A percentile compares a stretch with the other conserved stretches of the same genome.
Conservation (phyloP, 2,888 invertebrate genomes). For the Dicroscelio sp. region DNA sequence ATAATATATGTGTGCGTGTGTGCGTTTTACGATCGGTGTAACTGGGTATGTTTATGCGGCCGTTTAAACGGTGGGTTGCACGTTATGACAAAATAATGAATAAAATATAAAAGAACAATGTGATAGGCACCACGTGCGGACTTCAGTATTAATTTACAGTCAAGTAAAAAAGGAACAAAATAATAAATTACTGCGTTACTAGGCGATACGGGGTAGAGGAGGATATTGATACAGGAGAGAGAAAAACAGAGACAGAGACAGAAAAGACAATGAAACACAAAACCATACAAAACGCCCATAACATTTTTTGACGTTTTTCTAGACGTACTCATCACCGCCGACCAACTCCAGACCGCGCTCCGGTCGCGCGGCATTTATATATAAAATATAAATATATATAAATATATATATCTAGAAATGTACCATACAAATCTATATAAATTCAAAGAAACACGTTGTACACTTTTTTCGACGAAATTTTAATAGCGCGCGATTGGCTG, state of each 20-base stretch:
- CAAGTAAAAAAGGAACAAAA: slow-evolving; percentile 81
- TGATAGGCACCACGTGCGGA: slow-evolving; percentile 91
- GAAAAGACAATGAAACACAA: slow-evolving; percentile 67
- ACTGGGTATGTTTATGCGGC: slow-evolving; percentile 64
- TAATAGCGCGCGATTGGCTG: slow-evolving; percentile 50
- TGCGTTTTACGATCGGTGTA: slow-evolving; percentile 71
- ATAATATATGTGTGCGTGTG: slow-evolving; percentile 68
- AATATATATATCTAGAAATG: slow-evolving; percentile 26
- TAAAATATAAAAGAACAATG: slow-evolving; percentile 90
- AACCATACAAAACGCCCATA: too few relatives aligned
- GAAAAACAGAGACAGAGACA: slow-evolving; percentile 79
- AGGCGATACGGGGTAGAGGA: slow-evolving; percentile 82
- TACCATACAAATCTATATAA: slow-evolving; percentile 42
- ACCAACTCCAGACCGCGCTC: slow-evolving; percentile 37
- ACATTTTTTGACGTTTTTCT: slow-evolving; percentile 53
- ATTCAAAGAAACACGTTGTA: slow-evolving; percentile 27
- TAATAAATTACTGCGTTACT: slow-evolving; percentile 84
- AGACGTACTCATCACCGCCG: slow-evolving; percentile 1
- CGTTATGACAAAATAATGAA: slow-evolving; percentile 76
- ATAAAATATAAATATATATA: slow-evolving; percentile 38
- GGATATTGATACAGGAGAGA: slow-evolving; percentile 79
- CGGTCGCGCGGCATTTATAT: slow-evolving; percentile 53
- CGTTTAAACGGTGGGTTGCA: slow-evolving; percentile 72
- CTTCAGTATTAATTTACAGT: slow-evolving; percentile 91
- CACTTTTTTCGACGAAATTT: slow-evolving; percentile 54